These are phyloP conservation scores for Psammodynastes pulverulentus DNA, from an alignment of 2,113 vertebrate genomes.

Conservation along the genomic window DNA sequence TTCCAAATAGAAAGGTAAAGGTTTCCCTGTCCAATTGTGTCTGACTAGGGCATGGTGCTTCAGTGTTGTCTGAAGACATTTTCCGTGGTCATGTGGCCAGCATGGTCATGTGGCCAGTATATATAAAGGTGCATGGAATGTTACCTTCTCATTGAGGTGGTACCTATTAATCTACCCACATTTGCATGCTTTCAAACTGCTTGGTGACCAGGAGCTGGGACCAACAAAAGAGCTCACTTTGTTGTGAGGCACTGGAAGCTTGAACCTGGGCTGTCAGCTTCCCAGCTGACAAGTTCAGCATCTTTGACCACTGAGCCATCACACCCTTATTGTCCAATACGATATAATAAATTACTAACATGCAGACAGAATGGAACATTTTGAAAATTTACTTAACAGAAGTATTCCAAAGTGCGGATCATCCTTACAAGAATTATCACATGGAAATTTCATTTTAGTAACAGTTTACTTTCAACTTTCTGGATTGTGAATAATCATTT, in stretches of 20 bases:
- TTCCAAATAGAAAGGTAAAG: background rate
- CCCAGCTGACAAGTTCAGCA: background rate
- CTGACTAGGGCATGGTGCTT: background rate
- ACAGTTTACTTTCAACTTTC: background rate
- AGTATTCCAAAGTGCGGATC: background rate
- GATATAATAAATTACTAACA: background rate
- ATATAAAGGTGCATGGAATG: background rate
- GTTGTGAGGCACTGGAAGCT: background rate
- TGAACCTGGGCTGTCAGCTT: background rate
- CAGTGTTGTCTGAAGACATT: background rate
- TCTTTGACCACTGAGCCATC: background rate
- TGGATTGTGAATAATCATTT: background rate
- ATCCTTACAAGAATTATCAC: conserved; percentile 5
- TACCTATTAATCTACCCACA: background rate
- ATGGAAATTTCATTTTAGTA: background rate
- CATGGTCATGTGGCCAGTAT: too few relatives aligned
- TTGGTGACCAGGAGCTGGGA: background rate
- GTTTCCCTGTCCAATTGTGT: background rate
- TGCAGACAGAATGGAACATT: background rate
- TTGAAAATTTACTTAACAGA: background rate
- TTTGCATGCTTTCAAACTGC: background rate
- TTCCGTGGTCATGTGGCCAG: background rate
- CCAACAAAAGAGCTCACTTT: background rate
- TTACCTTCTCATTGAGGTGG: background rate
- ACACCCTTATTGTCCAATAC: background rate